Evolutionary conservation across 2,888 invertebrate species (phyloP).

Genomic region (Trissolcus japonicus): DNA sequence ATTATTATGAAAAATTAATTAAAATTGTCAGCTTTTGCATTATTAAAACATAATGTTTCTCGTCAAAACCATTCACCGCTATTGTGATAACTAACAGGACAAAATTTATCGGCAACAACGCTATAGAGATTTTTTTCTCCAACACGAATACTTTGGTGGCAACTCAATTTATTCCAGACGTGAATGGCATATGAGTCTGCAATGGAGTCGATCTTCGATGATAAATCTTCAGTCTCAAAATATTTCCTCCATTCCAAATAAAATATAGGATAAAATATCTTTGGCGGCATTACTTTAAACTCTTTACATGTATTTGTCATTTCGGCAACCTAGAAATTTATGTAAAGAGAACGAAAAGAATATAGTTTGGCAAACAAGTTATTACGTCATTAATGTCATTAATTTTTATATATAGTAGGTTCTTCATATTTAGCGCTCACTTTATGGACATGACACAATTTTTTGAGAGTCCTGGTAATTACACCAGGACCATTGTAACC

Average conservation of each 20-base stretch:
- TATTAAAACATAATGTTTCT: no score
- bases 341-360: neutral
- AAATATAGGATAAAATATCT: constrained; percentile 82
- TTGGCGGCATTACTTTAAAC: constrained; percentile 81
- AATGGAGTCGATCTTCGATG: constrained; percentile 72
- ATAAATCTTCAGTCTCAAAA: constrained; percentile 77
- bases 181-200: constrained; percentile 77
- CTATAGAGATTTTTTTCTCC: constrained; percentile 77
- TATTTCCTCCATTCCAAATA: constrained; percentile 81
- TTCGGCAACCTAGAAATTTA: constrained; percentile 72
- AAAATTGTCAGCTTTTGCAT: no score
- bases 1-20: no score
- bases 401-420: no score
- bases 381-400: no score
- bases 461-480: neutral
- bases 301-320: constrained; percentile 80
- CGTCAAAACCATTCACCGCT: no score
- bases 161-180: constrained; percentile 80
- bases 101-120: constrained; percentile 76
- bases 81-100: constrained; percentile 69
- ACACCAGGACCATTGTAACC: constrained; percentile 2
- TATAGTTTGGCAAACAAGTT: no score
- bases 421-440: neutral
- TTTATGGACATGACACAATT: neutral
- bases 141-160: constrained; percentile 70